A percentile compares a stretch with the other conserved stretches of the same genome.
phyloP scores from a whole-genome alignment of 2,113 vertebrate species.

The Megatriorchis doriae region DNA sequence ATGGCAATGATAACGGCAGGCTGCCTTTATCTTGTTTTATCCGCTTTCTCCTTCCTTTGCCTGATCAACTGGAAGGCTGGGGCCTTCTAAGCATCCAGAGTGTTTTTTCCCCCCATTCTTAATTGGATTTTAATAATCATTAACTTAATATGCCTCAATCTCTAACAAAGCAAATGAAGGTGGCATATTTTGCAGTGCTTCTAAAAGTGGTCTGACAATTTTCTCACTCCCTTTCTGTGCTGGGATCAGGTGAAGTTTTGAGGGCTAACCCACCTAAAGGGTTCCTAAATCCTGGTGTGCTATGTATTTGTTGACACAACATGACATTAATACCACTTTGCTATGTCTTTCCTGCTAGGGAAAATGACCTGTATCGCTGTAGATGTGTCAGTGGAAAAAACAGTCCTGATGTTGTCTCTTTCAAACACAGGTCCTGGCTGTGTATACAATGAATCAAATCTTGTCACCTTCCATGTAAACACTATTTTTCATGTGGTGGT shows the following conservation, averaged over 20 bases:
- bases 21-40: background rate
- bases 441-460: background rate
- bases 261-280: background rate
- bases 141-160: background rate
- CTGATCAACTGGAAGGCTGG: background rate
- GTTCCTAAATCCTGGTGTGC: background rate
- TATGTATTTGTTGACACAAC: background rate
- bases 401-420: background rate
- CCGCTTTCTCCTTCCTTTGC: background rate
- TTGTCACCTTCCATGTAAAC: background rate
- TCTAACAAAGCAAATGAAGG: background rate
- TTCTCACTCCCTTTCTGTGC: background rate
- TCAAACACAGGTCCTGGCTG: background rate
- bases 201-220: background rate
- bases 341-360: background rate
- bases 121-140: conserved; percentile 10
- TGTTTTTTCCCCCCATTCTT: background rate
- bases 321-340: background rate
- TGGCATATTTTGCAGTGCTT: background rate
- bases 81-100: background rate
- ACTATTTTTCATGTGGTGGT: background rate
- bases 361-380: background rate
- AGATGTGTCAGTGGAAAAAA: background rate
- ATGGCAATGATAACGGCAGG: background rate
- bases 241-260: background rate